Percentiles rank a stretch among this genome's conserved stretches.
These are phyloP conservation scores for Abrostola triplasia DNA, from an alignment of 2,888 invertebrate species.

Conservation along the genomic window DNA sequence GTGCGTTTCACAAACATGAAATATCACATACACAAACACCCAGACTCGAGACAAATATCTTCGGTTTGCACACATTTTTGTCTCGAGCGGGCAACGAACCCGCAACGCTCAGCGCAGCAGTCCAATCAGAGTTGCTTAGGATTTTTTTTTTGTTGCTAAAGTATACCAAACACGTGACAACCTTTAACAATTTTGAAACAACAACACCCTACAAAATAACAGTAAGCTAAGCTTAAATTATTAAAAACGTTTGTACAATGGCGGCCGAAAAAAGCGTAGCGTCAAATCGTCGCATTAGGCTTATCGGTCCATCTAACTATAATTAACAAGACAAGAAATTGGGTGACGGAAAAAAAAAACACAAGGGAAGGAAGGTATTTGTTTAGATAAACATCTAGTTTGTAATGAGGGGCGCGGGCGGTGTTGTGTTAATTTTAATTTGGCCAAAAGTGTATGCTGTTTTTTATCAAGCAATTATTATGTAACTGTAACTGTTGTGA, in stretches of 20 bases:
- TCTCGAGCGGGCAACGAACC: no score
- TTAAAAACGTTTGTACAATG: slow-evolving; percentile 5
- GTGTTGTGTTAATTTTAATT: slow-evolving; percentile 27
- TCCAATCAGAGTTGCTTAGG: no score
- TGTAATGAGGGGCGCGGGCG: slow-evolving; percentile 44
- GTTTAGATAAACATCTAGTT: slow-evolving; percentile 56
- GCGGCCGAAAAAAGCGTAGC: slow-evolving; percentile 37
- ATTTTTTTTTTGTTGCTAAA: no score
- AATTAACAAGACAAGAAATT: slow-evolving; percentile 52
- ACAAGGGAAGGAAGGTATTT: slow-evolving; percentile 49
- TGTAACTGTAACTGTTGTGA: background rate
- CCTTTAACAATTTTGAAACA: no score
- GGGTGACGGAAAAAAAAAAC: slow-evolving; percentile 39
- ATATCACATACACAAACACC: no score
- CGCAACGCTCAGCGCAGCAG: no score
- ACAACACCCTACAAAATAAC: background rate
- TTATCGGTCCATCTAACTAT: slow-evolving; percentile 51
- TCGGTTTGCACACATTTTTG: no score
- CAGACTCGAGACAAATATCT: no score
- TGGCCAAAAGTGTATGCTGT: slow-evolving; percentile 3
- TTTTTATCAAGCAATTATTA: background rate
- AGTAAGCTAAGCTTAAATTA: background rate
- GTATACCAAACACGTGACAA: no score
- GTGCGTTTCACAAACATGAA: no score
- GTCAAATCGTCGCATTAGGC: slow-evolving; percentile 48